A percentile compares a stretch with the other conserved stretches of the same genome.
phyloP scores from a whole-genome alignment of 2,888 invertebrate genomes.

The Sycophila texana region DNA sequence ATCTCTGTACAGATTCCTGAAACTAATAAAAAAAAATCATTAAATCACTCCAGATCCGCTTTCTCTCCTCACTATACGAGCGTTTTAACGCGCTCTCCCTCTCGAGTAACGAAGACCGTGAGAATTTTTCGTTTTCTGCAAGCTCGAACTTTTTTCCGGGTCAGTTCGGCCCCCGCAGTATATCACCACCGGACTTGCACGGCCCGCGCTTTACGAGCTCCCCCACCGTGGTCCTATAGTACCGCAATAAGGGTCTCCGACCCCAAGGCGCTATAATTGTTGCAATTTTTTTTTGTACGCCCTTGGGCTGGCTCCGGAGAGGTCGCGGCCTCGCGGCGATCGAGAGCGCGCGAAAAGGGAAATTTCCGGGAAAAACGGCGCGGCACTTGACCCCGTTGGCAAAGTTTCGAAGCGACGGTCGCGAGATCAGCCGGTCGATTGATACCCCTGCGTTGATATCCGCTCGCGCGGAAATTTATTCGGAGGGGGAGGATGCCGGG shows the following conservation, averaged over 20 bases:
- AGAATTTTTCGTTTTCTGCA: no score
- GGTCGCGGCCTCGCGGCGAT: not conserved
- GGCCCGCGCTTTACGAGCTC: not conserved
- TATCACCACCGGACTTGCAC: slow-evolving; percentile 15
- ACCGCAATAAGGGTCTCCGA: no score
- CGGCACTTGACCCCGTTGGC: slow-evolving; percentile 38
- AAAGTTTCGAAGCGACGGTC: slow-evolving; percentile 16
- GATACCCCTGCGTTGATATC: not conserved
- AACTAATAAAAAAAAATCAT: no score
- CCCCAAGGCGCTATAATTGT: no score
- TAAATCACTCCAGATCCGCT: no score
- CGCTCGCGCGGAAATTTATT: not conserved
- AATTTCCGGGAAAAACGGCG: slow-evolving; percentile 18
- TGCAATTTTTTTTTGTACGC: not conserved
- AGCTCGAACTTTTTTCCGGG: slow-evolving; percentile 11
- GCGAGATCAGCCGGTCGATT: not conserved
- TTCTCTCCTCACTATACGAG: no score
- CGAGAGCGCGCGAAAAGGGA: not conserved
- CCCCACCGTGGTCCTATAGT: not conserved
- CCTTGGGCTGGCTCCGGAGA: not conserved
- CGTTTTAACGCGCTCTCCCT: no score
- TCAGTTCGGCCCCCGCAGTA: slow-evolving; percentile 1
- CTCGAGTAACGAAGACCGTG: no score
- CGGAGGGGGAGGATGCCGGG: not conserved
- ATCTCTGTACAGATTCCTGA: no score